Evolutionary conservation across 1,140 invertebrate genomes (phyloP).

Genomic region (Caenorhabditis inopinata): DNA sequence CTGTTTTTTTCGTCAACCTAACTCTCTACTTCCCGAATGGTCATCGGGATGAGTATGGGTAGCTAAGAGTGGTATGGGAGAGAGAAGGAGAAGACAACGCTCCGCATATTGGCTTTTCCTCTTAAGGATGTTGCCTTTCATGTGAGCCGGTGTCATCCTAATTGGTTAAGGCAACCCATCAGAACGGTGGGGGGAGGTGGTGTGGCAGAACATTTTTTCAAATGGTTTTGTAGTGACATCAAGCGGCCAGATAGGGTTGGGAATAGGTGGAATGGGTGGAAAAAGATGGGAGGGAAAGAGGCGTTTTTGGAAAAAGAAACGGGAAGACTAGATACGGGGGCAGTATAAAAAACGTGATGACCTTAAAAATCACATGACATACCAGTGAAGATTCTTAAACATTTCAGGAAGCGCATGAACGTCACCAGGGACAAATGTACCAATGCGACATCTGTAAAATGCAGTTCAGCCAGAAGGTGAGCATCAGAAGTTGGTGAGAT

Average conservation of each 20-base stretch:
- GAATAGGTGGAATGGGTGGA: not conserved
- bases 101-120: conserved; percentile 17
- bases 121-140: conserved; percentile 31
- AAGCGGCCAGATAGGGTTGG: not conserved
- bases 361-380: conserved; percentile 27
- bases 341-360: conserved; percentile 22
- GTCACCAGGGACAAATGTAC: conserved; percentile 77
- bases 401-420: conserved; percentile 68
- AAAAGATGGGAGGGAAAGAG: not conserved
- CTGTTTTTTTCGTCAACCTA: not conserved
- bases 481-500: too few species aligned
- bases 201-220: too few species aligned
- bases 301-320: conserved; percentile 24
- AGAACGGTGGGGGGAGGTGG: not conserved
- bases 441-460: conserved; percentile 90
- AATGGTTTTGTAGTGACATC: conserved; percentile 1
- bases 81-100: not conserved
- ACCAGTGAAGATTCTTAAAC: conserved; percentile 27
- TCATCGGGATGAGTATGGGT: not conserved
- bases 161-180: not conserved
- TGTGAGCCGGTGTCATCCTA: conserved; percentile 31
- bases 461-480: conserved; percentile 92
- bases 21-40: not conserved
- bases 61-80: conserved; percentile 13
- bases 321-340: conserved; percentile 22